phyloP scores from a whole-genome alignment of 2,113 vertebrate genomes.

The Accipiter cooperii region DNA sequence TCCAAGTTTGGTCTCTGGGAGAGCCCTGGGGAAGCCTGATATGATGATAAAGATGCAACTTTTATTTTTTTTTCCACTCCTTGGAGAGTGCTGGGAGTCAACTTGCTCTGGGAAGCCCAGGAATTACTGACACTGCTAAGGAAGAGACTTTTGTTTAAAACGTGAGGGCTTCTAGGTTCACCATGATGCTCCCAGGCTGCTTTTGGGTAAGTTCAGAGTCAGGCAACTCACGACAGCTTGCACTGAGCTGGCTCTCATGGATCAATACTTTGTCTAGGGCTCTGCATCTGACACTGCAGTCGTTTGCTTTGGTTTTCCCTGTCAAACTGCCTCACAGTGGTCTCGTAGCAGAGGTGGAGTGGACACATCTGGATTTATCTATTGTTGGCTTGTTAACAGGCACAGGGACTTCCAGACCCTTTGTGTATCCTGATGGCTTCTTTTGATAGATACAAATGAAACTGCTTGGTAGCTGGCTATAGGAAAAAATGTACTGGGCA shows the following conservation, averaged over 20 bases:
- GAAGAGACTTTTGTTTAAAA: background rate
- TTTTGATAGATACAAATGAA: background rate
- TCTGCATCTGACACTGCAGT: background rate
- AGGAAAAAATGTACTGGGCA: background rate
- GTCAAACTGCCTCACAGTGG: background rate
- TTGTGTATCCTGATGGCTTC: background rate
- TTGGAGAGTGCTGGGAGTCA: background rate
- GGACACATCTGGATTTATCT: background rate
- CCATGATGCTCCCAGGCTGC: fast-evolving
- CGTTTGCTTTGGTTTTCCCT: background rate
- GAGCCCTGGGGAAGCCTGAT: background rate
- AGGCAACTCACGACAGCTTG: background rate
- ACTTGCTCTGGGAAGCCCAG: background rate
- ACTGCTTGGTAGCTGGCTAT: background rate
- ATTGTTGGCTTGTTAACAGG: background rate
- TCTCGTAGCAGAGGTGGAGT: background rate
- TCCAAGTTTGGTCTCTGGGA: background rate
- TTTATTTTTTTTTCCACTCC: background rate
- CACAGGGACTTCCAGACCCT: background rate
- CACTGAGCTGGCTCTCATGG: fast-evolving
- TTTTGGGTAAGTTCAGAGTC: background rate
- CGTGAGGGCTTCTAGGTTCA: background rate
- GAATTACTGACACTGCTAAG: background rate
- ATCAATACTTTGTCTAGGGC: background rate
- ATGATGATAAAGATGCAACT: background rate